These are phyloP conservation scores for Anthrax anthrax DNA, from an alignment of 2,888 invertebrate species.

Conservation along the genomic window DNA sequence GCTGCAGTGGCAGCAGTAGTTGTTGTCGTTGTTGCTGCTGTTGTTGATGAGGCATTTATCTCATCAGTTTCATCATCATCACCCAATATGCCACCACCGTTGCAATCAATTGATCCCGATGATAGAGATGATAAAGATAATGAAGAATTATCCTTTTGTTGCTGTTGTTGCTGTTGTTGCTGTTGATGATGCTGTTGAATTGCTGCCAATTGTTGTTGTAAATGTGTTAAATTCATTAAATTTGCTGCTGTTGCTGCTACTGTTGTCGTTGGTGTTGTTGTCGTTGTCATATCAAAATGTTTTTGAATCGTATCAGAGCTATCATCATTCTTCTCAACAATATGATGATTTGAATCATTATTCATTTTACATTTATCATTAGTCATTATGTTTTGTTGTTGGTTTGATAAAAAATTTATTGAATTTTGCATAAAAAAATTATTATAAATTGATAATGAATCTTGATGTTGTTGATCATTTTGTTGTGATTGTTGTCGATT, in stretches of 20 bases:
- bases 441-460: conserved; percentile 10
- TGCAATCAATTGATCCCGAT: not conserved
- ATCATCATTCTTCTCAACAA: not conserved
- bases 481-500: not conserved
- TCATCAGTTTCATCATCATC: not conserved
- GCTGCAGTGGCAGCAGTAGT: not conserved
- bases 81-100: too few species aligned
- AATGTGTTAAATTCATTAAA: conserved; percentile 14
- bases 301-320: not conserved
- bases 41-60: not conserved
- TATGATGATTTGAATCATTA: not conserved
- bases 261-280: not conserved
- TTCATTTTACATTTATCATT: conserved; percentile 1
- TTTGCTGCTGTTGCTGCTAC: conserved; percentile 8
- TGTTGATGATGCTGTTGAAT: conserved; percentile 12
- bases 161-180: conserved; percentile 10
- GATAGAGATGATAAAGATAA: not conserved
- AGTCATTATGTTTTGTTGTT: not conserved
- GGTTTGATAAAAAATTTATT: conserved; percentile 6
- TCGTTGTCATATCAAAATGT: not conserved
- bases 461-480: conserved; percentile 1
- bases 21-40: not conserved
- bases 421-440: conserved; percentile 12
- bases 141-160: not conserved
- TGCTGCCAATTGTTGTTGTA: conserved; percentile 15